Conservation (phyloP, 1,140 invertebrate species). For the Drosophila dunni region DNA sequence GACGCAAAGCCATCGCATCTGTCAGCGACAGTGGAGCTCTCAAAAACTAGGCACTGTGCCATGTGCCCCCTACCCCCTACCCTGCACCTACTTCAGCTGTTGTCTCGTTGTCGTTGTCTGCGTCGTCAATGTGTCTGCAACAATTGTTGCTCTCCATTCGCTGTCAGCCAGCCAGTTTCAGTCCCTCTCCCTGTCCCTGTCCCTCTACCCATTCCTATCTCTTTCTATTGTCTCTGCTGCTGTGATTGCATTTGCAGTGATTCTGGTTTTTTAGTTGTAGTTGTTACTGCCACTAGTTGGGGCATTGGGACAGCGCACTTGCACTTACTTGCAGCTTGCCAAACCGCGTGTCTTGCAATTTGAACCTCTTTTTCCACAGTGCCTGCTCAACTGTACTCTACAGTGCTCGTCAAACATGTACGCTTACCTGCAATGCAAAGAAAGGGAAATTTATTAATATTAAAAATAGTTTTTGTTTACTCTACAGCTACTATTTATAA, state of each 20-base stretch:
- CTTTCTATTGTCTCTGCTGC: slow-evolving; percentile 27
- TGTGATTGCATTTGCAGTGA: slow-evolving; percentile 65
- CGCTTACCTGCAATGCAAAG: slow-evolving; percentile 62
- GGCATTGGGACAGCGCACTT: slow-evolving; percentile 69
- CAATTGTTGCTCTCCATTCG: slow-evolving; percentile 77
- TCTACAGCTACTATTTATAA: slow-evolving; percentile 7
- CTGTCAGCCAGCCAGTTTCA: slow-evolving; percentile 46
- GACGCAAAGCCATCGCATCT: slow-evolving; percentile 47
- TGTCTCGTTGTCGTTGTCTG: slow-evolving; percentile 32
- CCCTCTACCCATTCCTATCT: not conserved
- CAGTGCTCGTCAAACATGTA: slow-evolving; percentile 30
- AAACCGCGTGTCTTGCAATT: slow-evolving; percentile 53
- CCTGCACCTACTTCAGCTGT: slow-evolving; percentile 22
- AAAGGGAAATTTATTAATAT: slow-evolving; percentile 18
- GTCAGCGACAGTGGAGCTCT: slow-evolving; percentile 45
- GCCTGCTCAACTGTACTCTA: slow-evolving; percentile 18
- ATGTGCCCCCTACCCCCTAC: not conserved
- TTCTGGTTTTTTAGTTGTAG: slow-evolving; percentile 52
- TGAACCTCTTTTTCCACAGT: slow-evolving; percentile 28
- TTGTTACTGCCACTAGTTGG: slow-evolving; percentile 43
- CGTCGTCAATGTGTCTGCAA: slow-evolving; percentile 78
- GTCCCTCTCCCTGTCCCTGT: not conserved
- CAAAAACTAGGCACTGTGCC: slow-evolving; percentile 33
- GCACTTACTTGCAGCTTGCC: slow-evolving; percentile 62
- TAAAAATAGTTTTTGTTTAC: slow-evolving; percentile 13